phyloP scores from a whole-genome alignment of 2,888 invertebrate genomes.

The Cremastinae sp. region DNA sequence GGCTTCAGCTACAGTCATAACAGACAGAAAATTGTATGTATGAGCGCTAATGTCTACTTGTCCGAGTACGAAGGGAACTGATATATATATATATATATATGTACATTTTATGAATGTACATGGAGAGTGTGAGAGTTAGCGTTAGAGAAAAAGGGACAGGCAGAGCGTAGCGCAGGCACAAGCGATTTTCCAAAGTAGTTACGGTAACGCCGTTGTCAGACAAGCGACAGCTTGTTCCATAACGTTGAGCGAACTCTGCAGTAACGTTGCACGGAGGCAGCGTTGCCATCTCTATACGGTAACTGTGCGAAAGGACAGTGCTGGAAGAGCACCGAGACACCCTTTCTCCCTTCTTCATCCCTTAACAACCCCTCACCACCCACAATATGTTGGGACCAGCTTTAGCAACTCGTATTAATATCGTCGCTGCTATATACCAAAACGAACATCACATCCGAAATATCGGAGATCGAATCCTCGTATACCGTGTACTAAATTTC shows the following conservation, averaged over 20 bases:
- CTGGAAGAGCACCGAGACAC: background rate
- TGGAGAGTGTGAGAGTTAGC: too few relatives aligned
- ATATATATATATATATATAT: too few relatives aligned
- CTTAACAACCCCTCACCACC: background rate
- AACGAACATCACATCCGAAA: conserved; percentile 43
- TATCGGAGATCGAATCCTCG: conserved; percentile 41
- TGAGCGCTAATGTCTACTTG: conserved; percentile 22
- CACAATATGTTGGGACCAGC: conserved; percentile 43
- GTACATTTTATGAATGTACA: too few relatives aligned
- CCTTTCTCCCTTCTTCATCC: too few relatives aligned
- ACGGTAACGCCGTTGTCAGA: conserved; percentile 56
- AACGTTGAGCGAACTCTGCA: conserved; percentile 40
- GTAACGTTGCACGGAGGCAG: conserved; percentile 32
- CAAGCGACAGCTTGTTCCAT: conserved; percentile 52
- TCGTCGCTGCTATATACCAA: conserved; percentile 33
- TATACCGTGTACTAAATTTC: conserved; percentile 33
- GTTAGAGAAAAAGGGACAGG: conserved; percentile 13
- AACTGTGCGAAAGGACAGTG: too few relatives aligned
- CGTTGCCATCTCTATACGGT: conserved; percentile 11
- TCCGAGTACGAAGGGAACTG: conserved; percentile 15
- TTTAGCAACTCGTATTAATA: conserved; percentile 53
- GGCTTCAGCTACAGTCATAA: conserved; percentile 13
- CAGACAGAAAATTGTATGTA: conserved; percentile 11
- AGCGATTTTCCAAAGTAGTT: conserved; percentile 55
- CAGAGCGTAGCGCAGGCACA: conserved; percentile 16